Conservation (phyloP, 2,888 invertebrate genomes). For the Coleophora deauratella region DNA sequence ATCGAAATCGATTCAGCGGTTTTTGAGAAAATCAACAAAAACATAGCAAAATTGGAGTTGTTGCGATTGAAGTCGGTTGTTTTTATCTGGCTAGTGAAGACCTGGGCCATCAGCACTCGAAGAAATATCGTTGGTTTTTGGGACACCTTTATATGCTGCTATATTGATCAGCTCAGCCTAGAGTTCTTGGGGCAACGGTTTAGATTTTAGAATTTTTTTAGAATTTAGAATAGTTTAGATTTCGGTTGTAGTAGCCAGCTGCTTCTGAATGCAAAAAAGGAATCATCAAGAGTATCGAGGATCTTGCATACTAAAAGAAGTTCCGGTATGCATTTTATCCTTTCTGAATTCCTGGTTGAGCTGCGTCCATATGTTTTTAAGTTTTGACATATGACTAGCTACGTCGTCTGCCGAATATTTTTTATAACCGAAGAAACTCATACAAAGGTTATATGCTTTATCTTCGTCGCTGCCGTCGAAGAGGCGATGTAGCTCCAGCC, state of each 20-base stretch:
- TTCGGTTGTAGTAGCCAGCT: not conserved
- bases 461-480: slow-evolving; percentile 1
- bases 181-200: too few relatives aligned
- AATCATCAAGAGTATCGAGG: not conserved
- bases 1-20: too few relatives aligned
- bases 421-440: slow-evolving; percentile 1
- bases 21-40: too few relatives aligned
- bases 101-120: too few relatives aligned
- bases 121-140: too few relatives aligned
- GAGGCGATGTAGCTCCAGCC: slow-evolving; percentile 1
- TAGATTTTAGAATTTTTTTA: too few relatives aligned
- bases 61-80: too few relatives aligned
- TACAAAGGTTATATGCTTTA: not conserved
- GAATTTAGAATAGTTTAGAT: too few relatives aligned
- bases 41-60: too few relatives aligned
- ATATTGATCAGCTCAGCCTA: too few relatives aligned
- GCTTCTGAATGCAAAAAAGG: not conserved
- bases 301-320: not conserved
- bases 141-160: too few relatives aligned
- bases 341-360: not conserved
- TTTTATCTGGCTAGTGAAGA: too few relatives aligned
- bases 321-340: not conserved
- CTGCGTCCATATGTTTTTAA: slow-evolving; percentile 1
- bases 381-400: slow-evolving; percentile 1
- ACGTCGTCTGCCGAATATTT: not conserved